Base-by-base conservation (phyloP, 2,888 invertebrate genomes). In the Cyclophora punctaria region DNA sequence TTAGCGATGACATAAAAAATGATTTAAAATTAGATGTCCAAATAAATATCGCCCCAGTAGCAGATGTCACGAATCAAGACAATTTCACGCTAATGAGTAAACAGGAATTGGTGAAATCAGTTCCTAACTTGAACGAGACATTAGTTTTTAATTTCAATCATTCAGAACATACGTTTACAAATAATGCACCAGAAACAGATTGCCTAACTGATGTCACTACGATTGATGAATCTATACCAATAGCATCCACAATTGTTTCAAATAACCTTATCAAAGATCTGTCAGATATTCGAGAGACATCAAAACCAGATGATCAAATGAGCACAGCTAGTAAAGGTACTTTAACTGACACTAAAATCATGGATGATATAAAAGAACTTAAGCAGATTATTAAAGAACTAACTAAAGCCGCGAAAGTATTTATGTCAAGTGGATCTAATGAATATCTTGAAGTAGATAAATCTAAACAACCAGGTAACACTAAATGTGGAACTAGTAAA, bases 11-110 rank as follows among this genome's bases (percentile, higher is more conserved):
- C 35, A 57, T 57, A 40, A 66, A 70, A 35, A 74, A 63, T 43
- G 73, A 80, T 50, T 63, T 83, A 7, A 75, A 76, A 56, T 51
- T 84, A 44, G 76, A 84, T 54, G 63, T 85, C 53, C 70, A 74
- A 45, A 63, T 85, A 3, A 82, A 78, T 52, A 57, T 82, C 0
- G 62, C 64, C 45, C 77, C 82, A 37, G 51, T 53, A 1, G 48
- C 50, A 49, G 51, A 61, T 7, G 48, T 48, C 4, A 54, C 56
- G 44, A 54, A 53, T 34, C 48, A 47, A 46, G 52, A 55, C 34
- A 57, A 53, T 51, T 53, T 46, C 37, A 58, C 59, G 37, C 44
- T 40, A n/a, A 53, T 46, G 35, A 59, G 55, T 42, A 44, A 4
- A n/a, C 40, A 50, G 2, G 41, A 55, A 35, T 7, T 58, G 3